Percentiles rank a stretch among this genome's conserved stretches.
phyloP scores from a whole-genome alignment of 2,797 vertebrate genomes.

The Myotis vivesi region DNA sequence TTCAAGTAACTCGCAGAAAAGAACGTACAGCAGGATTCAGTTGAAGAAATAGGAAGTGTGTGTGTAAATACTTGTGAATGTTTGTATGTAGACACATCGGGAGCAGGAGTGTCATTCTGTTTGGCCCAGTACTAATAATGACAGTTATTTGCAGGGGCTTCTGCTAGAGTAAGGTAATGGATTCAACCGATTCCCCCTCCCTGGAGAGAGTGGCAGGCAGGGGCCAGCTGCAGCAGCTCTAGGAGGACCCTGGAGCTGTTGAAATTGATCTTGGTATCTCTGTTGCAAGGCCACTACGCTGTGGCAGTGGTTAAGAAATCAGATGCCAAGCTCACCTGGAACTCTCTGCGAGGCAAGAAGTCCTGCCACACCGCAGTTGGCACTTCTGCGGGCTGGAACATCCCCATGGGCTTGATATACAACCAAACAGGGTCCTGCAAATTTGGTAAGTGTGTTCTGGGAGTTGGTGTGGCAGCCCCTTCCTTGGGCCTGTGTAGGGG shows the following conservation, averaged over 20 bases:
- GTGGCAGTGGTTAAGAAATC: constrained; percentile 85
- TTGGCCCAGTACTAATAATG: background rate
- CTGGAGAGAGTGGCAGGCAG: background rate
- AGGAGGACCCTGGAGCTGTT: background rate
- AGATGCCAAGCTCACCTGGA: constrained; percentile 73
- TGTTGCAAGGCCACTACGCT: constrained; percentile 75
- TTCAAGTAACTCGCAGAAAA: background rate
- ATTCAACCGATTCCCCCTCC: background rate
- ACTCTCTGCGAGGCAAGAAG: constrained; percentile 85
- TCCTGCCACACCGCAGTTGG: constrained; percentile 91
- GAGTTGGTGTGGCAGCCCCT: background rate
- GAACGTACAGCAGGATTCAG: background rate
- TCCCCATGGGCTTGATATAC: constrained; percentile 90
- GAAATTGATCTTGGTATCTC: background rate
- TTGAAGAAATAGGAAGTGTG: background rate
- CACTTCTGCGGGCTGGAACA: constrained; percentile 92
- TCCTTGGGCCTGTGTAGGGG: background rate
- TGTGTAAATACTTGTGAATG: background rate
- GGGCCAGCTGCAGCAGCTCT: background rate
- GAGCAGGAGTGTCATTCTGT: background rate
- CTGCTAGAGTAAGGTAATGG: background rate
- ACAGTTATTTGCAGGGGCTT: background rate
- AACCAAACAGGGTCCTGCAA: constrained; percentile 82
- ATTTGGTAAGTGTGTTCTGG: constrained; percentile 85
- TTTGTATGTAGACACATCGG: background rate